Base-by-base conservation (phyloP, 2,113 vertebrate species). In the Sporophila hypoxantha region DNA sequence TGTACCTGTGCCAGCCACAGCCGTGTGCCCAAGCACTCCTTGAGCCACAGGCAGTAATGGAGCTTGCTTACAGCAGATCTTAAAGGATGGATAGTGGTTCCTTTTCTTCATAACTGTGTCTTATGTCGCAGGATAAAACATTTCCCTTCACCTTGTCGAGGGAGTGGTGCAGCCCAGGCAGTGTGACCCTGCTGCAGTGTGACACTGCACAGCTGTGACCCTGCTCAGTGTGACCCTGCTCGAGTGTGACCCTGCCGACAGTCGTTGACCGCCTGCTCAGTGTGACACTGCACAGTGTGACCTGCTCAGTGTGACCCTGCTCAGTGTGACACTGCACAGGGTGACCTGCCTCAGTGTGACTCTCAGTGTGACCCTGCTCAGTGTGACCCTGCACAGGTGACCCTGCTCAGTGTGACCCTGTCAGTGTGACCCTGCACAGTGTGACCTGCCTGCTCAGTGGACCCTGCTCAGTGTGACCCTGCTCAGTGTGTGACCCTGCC, bases 101-200 rank as follows among this genome's bases (percentile, higher is more conserved):
- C 44, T 53, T 46, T 49, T 55, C 52, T 70, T 83, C 26, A 17
- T 25, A 57, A 18, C 8, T 4, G 5, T 5, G 6, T 34, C n/a
- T 55, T 34, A 55, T 73, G 44, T 5, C 0, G 0, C 34, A 32
- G 46, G 36, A 57, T 59, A 30, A 49, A 37, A 17, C 2, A 1
- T 22, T n/a, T 37, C 25, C 32, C 26, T 46, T 49, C 10, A 7
- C 26, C 22, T 46, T 29, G 18, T 7, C 10, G 1, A 5, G 42
- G 25, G 22, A 0, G 2, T 2, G 3, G 61, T 3, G 16, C 68
- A 39, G 80, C 21, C 36, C 36, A 10, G n/a, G 49, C 32, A n/a
- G 53, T 0, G 6, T 3, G 18, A 18, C 12, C 49, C 57, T 16
- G 6, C 32, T n/a, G 4, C 14, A 5, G 59, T 5, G 42, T 39